phyloP scores from a whole-genome alignment of 2,797 vertebrate species.

The Brotula barbata region DNA sequence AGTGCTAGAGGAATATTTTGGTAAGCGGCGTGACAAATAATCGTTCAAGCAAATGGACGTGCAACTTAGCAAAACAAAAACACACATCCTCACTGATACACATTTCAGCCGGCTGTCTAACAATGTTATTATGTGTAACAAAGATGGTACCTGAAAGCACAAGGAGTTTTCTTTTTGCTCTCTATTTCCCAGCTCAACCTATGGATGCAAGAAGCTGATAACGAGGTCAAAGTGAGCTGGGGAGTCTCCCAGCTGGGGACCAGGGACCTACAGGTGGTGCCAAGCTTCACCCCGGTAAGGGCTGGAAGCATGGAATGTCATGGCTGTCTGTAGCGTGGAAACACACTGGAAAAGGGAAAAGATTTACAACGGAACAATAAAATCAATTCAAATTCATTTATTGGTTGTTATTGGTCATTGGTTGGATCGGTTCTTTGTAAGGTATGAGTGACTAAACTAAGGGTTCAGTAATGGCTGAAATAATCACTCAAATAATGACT shows the following conservation, averaged over 20 bases:
- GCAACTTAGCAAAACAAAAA: too few species aligned
- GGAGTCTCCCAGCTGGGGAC: slow-evolving; percentile 73
- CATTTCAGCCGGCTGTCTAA: too few species aligned
- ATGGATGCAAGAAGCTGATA: slow-evolving; percentile 79
- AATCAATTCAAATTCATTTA: too few species aligned
- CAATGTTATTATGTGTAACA: too few species aligned
- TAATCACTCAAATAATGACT: too few species aligned
- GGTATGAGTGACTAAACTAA: neutral
- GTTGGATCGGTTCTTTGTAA: too few species aligned
- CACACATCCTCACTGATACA: too few species aligned
- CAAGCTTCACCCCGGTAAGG: slow-evolving; percentile 79
- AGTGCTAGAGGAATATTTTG: neutral
- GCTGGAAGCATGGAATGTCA: too few species aligned
- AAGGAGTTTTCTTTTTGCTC: neutral
- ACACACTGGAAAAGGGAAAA: too few species aligned
- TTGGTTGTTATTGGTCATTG: neutral
- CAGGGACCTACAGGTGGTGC: slow-evolving; percentile 78
- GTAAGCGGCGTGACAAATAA: slow-evolving; percentile 1
- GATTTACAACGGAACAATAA: too few species aligned
- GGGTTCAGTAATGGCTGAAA: neutral
- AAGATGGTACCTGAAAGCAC: neutral
- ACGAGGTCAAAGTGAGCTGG: slow-evolving; percentile 85
- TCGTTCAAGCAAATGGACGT: too few species aligned
- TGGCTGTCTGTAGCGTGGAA: too few species aligned
- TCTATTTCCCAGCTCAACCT: slow-evolving; percentile 83